These are phyloP conservation scores for Coturnix japonica DNA, from an alignment of 2,113 vertebrate species.

Conservation along the genomic window DNA sequence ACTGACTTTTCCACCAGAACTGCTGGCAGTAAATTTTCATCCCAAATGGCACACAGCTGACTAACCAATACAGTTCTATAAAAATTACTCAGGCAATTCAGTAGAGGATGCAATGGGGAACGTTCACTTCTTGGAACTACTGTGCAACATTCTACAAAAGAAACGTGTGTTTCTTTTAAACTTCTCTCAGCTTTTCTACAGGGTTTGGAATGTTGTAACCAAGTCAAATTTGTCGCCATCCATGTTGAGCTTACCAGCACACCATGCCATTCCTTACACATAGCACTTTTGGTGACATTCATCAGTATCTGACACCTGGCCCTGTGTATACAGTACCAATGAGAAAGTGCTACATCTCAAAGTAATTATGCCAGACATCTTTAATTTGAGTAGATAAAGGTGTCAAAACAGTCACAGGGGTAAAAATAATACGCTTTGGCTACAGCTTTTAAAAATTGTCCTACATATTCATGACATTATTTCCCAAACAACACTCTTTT, in stretches of 20 bases:
- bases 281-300: background rate
- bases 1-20: background rate
- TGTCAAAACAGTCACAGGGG: background rate
- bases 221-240: background rate
- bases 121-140: background rate
- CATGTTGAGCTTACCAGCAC: background rate
- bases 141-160: background rate
- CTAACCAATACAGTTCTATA: background rate
- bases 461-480: background rate
- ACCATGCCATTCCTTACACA: background rate
- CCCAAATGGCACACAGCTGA: background rate
- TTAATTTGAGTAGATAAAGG: background rate
- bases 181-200: background rate
- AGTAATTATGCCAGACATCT: background rate
- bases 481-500: rapidly evolving
- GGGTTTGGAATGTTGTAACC: background rate
- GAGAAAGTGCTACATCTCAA: background rate
- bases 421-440: rapidly evolving
- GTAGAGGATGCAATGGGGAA: background rate
- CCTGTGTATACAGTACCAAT: background rate
- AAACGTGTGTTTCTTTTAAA: background rate
- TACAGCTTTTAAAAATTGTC: background rate
- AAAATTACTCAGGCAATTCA: background rate
- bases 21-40: background rate
- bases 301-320: background rate